Percentiles rank a stretch among this genome's conserved stretches.
These are phyloP conservation scores for Neogale vison DNA, from an alignment of 2,113 vertebrate genomes.

Conservation along the genomic window DNA sequence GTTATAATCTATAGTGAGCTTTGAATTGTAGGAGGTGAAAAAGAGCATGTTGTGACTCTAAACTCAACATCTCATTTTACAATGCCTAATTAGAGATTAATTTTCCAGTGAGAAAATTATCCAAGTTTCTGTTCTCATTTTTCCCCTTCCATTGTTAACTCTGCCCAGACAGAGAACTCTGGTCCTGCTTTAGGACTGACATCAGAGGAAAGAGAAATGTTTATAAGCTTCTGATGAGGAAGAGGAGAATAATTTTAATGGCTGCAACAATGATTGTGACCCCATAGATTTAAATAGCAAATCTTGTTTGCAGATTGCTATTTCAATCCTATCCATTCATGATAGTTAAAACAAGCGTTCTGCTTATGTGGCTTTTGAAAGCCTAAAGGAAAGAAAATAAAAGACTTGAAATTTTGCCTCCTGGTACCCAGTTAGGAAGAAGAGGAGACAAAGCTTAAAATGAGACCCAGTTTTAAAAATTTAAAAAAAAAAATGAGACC, in stretches of 20 bases:
- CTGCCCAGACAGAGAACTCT: not conserved
- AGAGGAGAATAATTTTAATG: not conserved
- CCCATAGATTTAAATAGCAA: not conserved
- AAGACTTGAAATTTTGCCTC: constrained; percentile 45
- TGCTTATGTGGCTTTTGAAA: constrained; percentile 13
- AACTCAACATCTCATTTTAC: not conserved
- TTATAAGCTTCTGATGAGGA: constrained; percentile 13
- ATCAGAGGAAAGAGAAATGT: constrained; percentile 52
- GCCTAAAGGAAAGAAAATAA: constrained; percentile 38
- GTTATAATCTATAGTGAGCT: not conserved
- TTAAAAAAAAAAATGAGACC: not conserved
- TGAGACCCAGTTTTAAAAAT: not conserved
- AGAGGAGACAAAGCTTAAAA: not conserved
- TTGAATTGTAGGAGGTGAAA: not conserved
- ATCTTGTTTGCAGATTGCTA: constrained; percentile 29
- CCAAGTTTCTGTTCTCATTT: not conserved
- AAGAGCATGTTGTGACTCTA: not conserved
- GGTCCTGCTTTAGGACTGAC: constrained; percentile 4
- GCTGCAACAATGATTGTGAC: not conserved
- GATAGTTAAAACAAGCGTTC: not conserved
- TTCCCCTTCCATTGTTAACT: not conserved
- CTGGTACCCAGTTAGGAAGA: not conserved
- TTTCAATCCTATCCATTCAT: not conserved
- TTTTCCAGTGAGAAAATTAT: constrained; percentile 17
- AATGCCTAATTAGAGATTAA: not conserved